Base-by-base conservation (phyloP, 1,140 invertebrate species). In the Pogonomyrmex barbatus region DNA sequence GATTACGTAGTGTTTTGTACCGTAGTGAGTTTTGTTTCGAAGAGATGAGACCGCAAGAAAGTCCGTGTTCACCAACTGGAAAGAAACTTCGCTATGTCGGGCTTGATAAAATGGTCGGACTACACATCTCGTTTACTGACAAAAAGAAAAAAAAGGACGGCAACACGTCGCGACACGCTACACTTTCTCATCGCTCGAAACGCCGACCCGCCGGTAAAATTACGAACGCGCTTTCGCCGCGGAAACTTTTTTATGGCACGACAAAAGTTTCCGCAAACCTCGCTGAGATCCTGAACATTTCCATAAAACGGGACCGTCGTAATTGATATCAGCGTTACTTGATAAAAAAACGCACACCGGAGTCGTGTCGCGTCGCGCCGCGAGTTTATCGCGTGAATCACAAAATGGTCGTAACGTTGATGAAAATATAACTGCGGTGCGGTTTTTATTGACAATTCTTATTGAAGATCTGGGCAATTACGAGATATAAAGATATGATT, bases 171-270 rank as follows among this genome's bases (percentile, higher is more conserved):
- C 17, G 68, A 60, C n/a, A 60, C n/a, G 79, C 42, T 75, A 75
- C 68, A 83, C 79, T 83, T 83, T 83, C 68, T 75, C 79, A 42
- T 50, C 36, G n/a, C 10, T 81, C 33, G 45, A 78, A 50, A 78
- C 30, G 47, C 12, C 42, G 10, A 65, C 30, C 6, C 12, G 52
- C 6, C 12, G 52, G 3, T 76, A 67, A 24, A 67, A 77, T 58
- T 65, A 54, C 56, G 47, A 33, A 39, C 33, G 33, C 76, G 63
- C 65, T 70, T 81, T 86, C 63, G 36, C 77, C 17, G 36, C 14
- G 45, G 52, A 60, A 50, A 47, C 12, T 73, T 67, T 50, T 77
- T 58, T 42, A 60, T n/a, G 36, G 17, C 56, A 12, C 6, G 12
- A 24, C 24, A 47, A 81, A 81, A 70, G 65, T 81, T 81, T 70